Evolutionary conservation across 2,888 invertebrate species (phyloP), one percentile per base, ranked within the genome.

Genomic region (Caenorhabditis uteleia): DNA sequence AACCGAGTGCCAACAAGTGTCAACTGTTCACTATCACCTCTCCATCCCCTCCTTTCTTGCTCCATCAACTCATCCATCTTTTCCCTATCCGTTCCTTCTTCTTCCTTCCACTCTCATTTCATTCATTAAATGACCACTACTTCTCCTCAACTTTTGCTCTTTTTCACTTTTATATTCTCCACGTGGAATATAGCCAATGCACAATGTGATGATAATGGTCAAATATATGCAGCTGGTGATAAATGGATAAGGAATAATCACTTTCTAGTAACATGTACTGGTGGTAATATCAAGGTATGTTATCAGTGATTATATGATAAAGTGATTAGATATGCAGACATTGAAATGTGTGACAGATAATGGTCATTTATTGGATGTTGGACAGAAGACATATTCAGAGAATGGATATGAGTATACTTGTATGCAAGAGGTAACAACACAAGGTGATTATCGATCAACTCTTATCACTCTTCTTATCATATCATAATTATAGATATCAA

Each of bases 261-360:
- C 27, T 73, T 73, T 47, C 44, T 68, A 40, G 73, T 73, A 3
- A 59, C 62, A 2, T 73, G 73, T 59, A n/a, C 43, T 2, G 33
- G 48, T 29, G 66, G 62, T 0, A 56, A 62, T 12, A 67, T 67
- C 39, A 57, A 72, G 61, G 72, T 68, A 1, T n/a, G 26, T 10
- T 33, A n/a, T n/a, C 25, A 18, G 14, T 21, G 38, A 38, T 14
- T 29, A 18, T 16, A 21, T 46, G n/a, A 46, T 31, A 20, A 33
- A 33, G 23, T 3, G 14, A 6, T 31, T n/a, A 29, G 10, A 18
- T 44, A 57, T 70, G 25, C 47, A 77, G 78, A 74, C 75, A n/a
- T 29, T 74, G 12, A 80, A 80, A 56, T 80, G 80, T 43, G 62
- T 80, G 0, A 80, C 79, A 0, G 72, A 69, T 23, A 40, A 49